Base-by-base conservation (phyloP, 2,797 vertebrate genomes). In the Lutra lutra region DNA sequence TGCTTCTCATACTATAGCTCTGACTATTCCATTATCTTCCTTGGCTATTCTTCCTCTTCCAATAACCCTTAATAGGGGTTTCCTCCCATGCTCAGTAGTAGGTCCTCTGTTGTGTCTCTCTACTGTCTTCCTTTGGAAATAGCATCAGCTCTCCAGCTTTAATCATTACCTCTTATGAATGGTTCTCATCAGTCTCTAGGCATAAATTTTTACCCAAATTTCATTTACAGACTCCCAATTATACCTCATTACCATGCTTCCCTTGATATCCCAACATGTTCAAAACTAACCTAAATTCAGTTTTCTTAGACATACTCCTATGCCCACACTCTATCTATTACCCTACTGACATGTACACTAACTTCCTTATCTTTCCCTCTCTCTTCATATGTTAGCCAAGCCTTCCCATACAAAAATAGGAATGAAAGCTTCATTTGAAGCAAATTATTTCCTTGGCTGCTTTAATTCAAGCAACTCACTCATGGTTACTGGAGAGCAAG, bases 51-150 rank as follows among this genome's bases (percentile, higher is more conserved):
- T 2, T 78, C 38, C 77, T 56, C 56, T 86, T 80, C 64, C 35
- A 83, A 2, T 35, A 56, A 17, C 54, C 18, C 40, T 77, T 40
- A 64, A 29, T 2, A 54, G 46, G 25, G 4, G 17, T 72, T 82
- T 93, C 21, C 48, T 82, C 48, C 35, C 6, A 18, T 5, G 0
- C 46, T 32, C 62, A 68, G 23, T 43, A 85, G 43, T 70, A 96
- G n/a, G 75, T 75, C 20, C 51, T 68, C 75, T 86, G 35, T 46
- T 94, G 32, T 64, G 29, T 75, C 72, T 78, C 43, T 95, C 64
- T 62, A 7, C 40, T 68, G 54, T 80, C 40, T 82, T 56, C n/a
- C 54, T 62, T 98, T 86, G 85, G 46, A 92, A 95, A 92, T 27
- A 72, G 23, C 20, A 58, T 82, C 27, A 86, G 32, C 35, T 91